phyloP scores from a whole-genome alignment of 37 sponge, comb jelly and placozoan species.

The Amphimedon queenslandica region DNA sequence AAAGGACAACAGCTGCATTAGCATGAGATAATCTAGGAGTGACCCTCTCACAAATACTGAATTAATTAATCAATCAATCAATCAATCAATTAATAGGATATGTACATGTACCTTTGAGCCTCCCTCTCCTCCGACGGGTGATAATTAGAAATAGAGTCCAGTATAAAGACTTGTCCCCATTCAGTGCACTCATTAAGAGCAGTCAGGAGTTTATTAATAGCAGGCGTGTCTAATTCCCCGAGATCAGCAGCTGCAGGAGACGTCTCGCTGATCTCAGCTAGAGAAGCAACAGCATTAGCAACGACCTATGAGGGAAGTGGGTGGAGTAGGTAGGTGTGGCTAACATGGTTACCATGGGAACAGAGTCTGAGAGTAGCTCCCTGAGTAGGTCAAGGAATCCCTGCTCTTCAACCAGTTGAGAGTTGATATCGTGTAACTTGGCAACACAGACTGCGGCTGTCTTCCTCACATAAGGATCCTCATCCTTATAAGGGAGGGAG shows the following conservation, averaged over 20 bases:
- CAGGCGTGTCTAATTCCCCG: conserved; percentile 81
- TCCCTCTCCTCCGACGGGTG: conserved; percentile 80
- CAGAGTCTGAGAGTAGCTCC: conserved; percentile 94
- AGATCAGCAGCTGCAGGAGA: conserved; percentile 76
- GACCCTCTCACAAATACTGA: conserved; percentile 92
- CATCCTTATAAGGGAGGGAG: conserved; percentile 63
- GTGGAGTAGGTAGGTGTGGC: background rate
- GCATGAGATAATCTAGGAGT: conserved; percentile 96
- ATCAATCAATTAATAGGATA: background rate
- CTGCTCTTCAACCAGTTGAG: conserved; percentile 95
- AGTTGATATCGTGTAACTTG: conserved; percentile 96
- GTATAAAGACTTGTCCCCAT: conserved; percentile 99
- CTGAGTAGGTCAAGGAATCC: conserved; percentile 95
- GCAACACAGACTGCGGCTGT: conserved; percentile 99
- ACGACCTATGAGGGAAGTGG: conserved; percentile 54
- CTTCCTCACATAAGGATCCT: conserved; percentile 98
- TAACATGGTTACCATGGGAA: conserved; percentile 85
- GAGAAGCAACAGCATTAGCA: conserved; percentile 96
- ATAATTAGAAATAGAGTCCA: conserved; percentile 86
- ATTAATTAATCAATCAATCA: no score
- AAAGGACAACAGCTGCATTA: conserved; percentile 98
- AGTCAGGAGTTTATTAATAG: conserved; percentile 97
- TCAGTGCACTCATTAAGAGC: conserved; percentile 99
- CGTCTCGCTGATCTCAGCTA: conserved; percentile 89
- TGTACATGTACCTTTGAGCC: conserved; percentile 69